Conservation (phyloP, 2,797 vertebrate species). For the Neopelma chrysocephalum region DNA sequence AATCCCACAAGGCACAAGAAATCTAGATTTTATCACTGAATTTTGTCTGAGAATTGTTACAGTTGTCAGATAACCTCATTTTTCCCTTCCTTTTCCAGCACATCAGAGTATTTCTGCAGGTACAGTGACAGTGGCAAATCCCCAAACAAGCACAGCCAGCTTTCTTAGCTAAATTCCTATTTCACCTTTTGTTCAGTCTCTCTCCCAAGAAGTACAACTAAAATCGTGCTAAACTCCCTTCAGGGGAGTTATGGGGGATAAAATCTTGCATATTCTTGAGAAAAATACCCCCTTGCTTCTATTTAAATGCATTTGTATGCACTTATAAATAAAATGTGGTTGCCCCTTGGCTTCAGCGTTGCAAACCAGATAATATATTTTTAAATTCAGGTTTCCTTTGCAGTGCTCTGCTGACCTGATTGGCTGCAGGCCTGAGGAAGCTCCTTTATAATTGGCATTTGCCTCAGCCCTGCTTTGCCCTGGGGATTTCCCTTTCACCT, state of each 20-base stretch:
- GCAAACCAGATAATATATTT: constrained; percentile 45
- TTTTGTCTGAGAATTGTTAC: not conserved
- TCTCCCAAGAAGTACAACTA: not conserved
- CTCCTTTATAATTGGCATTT: constrained; percentile 36
- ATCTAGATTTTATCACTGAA: not conserved
- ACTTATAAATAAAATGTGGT: constrained; percentile 26
- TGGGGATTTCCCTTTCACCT: constrained; percentile 74
- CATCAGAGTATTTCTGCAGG: not conserved
- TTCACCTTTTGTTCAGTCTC: not conserved
- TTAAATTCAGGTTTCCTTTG: constrained; percentile 60
- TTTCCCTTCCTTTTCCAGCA: not conserved
- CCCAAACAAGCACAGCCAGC: not conserved
- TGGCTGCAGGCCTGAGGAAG: not conserved
- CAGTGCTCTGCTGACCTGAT: constrained; percentile 28
- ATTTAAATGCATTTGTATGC: not conserved
- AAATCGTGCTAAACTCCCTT: not conserved
- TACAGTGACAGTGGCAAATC: not conserved
- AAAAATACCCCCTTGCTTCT: not conserved
- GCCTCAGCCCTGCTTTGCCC: constrained; percentile 28
- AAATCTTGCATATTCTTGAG: not conserved
- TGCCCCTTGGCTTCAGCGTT: constrained; percentile 3
- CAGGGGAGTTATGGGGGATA: not conserved
- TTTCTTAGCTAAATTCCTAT: not conserved
- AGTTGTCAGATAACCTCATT: not conserved
- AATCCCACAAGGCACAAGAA: not conserved